Evolutionary conservation across 2,113 vertebrate genomes (phyloP).

Genomic region (Campylorhamphus procurvoides): DNA sequence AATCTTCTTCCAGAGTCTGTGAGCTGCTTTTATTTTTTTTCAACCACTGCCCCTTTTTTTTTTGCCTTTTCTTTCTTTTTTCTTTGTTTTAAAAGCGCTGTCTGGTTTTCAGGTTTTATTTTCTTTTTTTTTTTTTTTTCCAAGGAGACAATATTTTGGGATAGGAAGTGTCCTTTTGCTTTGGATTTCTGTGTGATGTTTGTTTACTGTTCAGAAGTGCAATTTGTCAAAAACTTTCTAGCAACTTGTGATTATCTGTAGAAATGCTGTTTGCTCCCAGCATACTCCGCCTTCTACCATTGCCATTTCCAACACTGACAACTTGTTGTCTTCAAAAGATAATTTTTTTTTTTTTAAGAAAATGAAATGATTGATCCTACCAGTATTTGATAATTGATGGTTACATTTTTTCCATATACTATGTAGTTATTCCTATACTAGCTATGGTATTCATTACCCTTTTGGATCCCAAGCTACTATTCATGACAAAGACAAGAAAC

Average conservation of each 20-base stretch:
- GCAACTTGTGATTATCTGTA: background rate
- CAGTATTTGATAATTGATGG: background rate
- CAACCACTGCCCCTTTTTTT: background rate
- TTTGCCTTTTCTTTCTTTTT: background rate
- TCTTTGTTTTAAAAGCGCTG: background rate
- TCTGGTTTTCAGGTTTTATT: background rate
- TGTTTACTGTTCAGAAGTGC: background rate
- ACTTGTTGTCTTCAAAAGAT: background rate
- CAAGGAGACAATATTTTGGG: background rate
- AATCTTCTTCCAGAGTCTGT: background rate
- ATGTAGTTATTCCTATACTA: background rate
- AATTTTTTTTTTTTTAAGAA: background rate
- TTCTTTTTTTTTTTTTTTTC: background rate
- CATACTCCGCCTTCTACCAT: background rate
- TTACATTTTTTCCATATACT: background rate
- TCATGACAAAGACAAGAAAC: background rate
- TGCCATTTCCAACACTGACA: background rate
- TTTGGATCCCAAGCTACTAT: background rate
- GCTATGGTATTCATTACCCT: background rate
- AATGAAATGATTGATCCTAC: background rate
- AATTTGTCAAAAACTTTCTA: background rate
- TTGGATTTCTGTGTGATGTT: background rate
- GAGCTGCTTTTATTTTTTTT: background rate
- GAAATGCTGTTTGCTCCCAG: background rate
- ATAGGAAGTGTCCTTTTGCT: background rate